Evolutionary conservation across 1,140 invertebrate species (phyloP).

Genomic region (Batillaria attramentaria): DNA sequence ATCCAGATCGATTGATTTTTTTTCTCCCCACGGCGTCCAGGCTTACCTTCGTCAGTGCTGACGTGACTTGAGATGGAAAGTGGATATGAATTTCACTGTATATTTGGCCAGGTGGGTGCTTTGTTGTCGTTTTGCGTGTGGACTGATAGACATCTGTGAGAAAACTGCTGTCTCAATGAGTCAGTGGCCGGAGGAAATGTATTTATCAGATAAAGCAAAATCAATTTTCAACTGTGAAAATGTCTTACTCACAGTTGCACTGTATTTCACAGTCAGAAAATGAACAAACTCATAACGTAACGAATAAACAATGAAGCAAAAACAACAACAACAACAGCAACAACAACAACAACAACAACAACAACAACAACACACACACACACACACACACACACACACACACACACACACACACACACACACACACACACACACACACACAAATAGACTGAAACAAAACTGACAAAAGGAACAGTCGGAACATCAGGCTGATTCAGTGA

Average conservation of each 20-base stretch:
- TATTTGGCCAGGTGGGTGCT: too few species aligned
- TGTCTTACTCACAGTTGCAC: too few species aligned
- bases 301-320: neutral
- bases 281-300: too few species aligned
- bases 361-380: neutral
- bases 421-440: neutral
- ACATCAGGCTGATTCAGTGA: neutral
- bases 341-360: neutral
- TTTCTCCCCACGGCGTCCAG: too few species aligned
- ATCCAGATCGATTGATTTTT: too few species aligned
- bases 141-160: neutral
- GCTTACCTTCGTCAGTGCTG: too few species aligned
- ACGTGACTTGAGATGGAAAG: too few species aligned
- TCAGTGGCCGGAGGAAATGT: neutral
- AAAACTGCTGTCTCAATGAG: neutral
- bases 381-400: neutral
- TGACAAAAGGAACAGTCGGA: neutral
- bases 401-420: constrained; percentile 19
- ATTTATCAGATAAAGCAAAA: neutral
- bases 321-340: neutral
- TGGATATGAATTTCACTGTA: too few species aligned
- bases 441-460: neutral
- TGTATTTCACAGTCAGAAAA: too few species aligned
- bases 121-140: too few species aligned
- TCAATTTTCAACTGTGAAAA: too few species aligned